phyloP scores from a whole-genome alignment of 2,797 vertebrate genomes.

The Hoplostethus atlanticus region DNA sequence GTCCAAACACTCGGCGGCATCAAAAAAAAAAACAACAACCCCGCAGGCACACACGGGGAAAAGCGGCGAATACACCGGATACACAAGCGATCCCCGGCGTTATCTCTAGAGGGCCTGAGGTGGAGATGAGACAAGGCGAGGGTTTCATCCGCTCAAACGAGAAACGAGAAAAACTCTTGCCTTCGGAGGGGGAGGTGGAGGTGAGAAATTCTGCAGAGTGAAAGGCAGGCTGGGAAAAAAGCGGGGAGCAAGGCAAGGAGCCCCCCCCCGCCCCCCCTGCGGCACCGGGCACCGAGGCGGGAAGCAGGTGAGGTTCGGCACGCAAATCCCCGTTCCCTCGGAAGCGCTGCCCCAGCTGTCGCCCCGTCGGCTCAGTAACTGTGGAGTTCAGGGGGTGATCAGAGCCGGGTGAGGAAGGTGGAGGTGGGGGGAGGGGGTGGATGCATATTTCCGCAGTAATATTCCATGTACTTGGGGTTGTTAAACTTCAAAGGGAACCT shows the following conservation, averaged over 20 bases:
- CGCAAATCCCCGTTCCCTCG: slow-evolving; percentile 43
- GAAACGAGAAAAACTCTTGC: slow-evolving; percentile 32
- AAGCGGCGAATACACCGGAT: slow-evolving; percentile 26
- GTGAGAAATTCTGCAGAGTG: neutral
- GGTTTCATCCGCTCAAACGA: slow-evolving; percentile 53
- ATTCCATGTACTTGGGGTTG: slow-evolving; percentile 20
- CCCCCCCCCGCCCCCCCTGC: neutral
- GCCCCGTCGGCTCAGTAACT: slow-evolving; percentile 32
- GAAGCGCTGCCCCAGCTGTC: slow-evolving; percentile 48
- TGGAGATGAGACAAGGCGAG: slow-evolving; percentile 49
- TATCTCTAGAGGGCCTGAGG: slow-evolving; percentile 52
- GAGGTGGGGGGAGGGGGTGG: slow-evolving; percentile 12
- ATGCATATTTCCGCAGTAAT: slow-evolving; percentile 27
- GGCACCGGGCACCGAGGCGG: slow-evolving; percentile 34
- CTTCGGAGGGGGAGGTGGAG: slow-evolving; percentile 25
- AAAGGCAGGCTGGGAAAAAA: slow-evolving; percentile 49
- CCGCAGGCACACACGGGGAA: slow-evolving; percentile 12
- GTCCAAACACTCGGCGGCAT: slow-evolving; percentile 34
- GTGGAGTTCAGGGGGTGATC: slow-evolving; percentile 50
- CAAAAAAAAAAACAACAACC: neutral
- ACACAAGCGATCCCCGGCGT: slow-evolving; percentile 55
- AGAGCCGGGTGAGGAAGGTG: slow-evolving; percentile 23
- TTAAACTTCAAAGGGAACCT: slow-evolving; percentile 60
- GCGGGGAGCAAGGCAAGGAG: slow-evolving; percentile 37
- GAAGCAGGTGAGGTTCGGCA: slow-evolving; percentile 66